Evolutionary conservation across 2,113 vertebrate genomes (phyloP), one percentile per base, ranked within the genome.

Genomic region (Ochotona curzoniae): DNA sequence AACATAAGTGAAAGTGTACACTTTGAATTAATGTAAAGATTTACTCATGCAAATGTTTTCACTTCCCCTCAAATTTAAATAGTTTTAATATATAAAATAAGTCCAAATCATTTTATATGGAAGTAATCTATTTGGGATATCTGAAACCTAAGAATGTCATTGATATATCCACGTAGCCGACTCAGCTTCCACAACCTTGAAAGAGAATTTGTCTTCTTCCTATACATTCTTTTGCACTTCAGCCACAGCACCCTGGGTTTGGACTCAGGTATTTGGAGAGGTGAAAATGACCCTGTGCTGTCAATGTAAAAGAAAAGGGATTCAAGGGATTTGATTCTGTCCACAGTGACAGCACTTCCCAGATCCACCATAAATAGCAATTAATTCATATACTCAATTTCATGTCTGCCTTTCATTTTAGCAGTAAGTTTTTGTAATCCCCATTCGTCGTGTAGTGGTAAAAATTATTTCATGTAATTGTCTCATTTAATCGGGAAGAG

Each of bases 261-360:
- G 83, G 20, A 91, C 54, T 63, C 90, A 64, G 51, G n/a, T 30
- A 8, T 60, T 60, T 85, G 44, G 61, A 94, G 85, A 95, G 30
- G 28, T 81, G 47, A 76, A 87, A 88, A 23, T 69, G 49, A 75
- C 28, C 23, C n/a, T 76, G 63, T 28, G 25, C 57, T 63, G 23
- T 87, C 70, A 89, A 89, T 89, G 8, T 26, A 30, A 47, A 82
- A 81, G 66, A 44, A 79, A 61, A 71, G 26, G 13, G 79, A 90
- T 49, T 94, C 15, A 89, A 51, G 67, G 75, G 71, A 85, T 78
- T 88, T 26, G 9, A 61, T 84, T 92, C n/a, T 28, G 8, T 35
- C 15, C 81, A 60, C 7, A 61, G 69, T 70, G 38, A 49, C 73
- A 91, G 9, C 60, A 75, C 10, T 13, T 4, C 23, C 9, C n/a